Evolutionary conservation across 1,140 invertebrate species (phyloP).

Genomic region (Lamellibrachia luymesi): DNA sequence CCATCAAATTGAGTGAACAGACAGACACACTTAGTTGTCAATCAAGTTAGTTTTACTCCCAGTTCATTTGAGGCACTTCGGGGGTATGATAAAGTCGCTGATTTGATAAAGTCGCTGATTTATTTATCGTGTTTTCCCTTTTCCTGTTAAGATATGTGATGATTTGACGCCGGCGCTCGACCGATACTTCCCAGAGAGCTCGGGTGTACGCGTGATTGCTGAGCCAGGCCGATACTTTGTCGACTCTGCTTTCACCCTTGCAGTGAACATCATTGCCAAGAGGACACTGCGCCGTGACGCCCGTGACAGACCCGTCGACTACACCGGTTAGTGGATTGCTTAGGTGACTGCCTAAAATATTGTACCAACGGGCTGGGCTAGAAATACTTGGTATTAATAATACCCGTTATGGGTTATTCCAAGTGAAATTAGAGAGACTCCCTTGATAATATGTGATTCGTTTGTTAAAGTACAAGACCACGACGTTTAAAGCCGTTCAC

Average conservation of each 20-base stretch:
- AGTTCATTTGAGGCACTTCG: background rate
- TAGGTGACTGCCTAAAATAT: background rate
- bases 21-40: too few species aligned
- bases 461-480: too few species aligned
- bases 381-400: too few species aligned
- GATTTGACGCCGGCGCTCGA: slow-evolving; percentile 78
- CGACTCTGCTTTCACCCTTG: slow-evolving; percentile 88
- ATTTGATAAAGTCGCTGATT: background rate
- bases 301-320: slow-evolving; percentile 21
- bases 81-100: background rate
- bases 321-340: background rate
- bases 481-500: too few species aligned
- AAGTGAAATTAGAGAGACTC: too few species aligned
- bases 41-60: background rate
- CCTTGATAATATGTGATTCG: too few species aligned
- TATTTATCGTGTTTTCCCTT: background rate
- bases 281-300: slow-evolving; percentile 63
- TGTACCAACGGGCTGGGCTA: too few species aligned
- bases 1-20: too few species aligned
- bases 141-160: slow-evolving; percentile 64
- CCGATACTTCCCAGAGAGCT: slow-evolving; percentile 73
- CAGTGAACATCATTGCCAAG: slow-evolving; percentile 82
- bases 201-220: slow-evolving; percentile 81
- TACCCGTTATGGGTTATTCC: too few species aligned
- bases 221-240: slow-evolving; percentile 93